Conservation (phyloP, 2,888 invertebrate genomes). For the Netelia inedita region DNA sequence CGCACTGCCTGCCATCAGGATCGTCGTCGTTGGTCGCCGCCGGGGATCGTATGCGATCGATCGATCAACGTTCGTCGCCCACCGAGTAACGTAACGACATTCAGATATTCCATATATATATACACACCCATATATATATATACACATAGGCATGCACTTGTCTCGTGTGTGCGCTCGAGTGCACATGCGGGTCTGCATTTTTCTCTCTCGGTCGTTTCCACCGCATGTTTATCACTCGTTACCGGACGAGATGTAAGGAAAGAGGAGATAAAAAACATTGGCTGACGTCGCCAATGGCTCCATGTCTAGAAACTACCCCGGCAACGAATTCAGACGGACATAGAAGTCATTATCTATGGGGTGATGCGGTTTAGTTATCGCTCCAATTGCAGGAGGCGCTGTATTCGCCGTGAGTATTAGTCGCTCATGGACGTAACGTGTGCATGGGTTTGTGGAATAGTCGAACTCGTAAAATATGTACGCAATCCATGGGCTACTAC, state of each 20-base stretch:
- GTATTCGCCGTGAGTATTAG: too few species aligned
- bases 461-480: too few species aligned
- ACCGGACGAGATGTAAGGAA: not conserved
- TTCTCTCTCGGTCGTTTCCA: slow-evolving; percentile 63
- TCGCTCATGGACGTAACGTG: too few species aligned
- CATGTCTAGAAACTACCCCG: not conserved
- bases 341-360: too few species aligned
- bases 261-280: not conserved
- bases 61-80: slow-evolving; percentile 75
- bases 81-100: slow-evolving; percentile 64
- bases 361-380: too few species aligned
- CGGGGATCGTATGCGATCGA: slow-evolving; percentile 75
- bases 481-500: too few species aligned
- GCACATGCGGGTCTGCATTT: slow-evolving; percentile 57
- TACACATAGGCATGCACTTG: not conserved
- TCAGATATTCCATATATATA: not conserved
- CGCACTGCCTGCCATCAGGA: slow-evolving; percentile 75
- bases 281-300: not conserved
- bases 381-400: too few species aligned
- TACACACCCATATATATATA: slow-evolving; percentile 31
- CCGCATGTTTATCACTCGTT: slow-evolving; percentile 57
- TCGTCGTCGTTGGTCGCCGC: slow-evolving; percentile 48
- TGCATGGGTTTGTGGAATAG: too few species aligned
- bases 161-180: slow-evolving; percentile 55
- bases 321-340: too few species aligned